phyloP scores from a whole-genome alignment of 2,113 vertebrate species.

The Nycticorax nycticorax region DNA sequence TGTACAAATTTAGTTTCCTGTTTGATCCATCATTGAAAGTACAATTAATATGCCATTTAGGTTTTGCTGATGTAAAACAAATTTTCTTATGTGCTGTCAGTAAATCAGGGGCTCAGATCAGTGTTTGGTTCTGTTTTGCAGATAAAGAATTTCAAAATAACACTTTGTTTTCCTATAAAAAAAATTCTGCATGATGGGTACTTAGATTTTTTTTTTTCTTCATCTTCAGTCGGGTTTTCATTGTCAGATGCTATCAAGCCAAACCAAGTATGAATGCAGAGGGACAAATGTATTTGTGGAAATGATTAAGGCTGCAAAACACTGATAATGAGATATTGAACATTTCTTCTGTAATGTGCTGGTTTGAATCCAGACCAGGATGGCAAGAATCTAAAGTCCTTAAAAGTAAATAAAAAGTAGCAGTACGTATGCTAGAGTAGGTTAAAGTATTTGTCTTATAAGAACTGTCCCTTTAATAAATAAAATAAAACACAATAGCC shows the following conservation, averaged over 20 bases:
- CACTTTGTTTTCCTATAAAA: neutral
- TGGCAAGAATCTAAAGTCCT: neutral
- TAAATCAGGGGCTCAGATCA: neutral
- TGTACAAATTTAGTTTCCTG: neutral
- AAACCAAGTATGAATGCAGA: neutral
- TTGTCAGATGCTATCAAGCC: neutral
- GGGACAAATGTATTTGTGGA: neutral
- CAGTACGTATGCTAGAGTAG: neutral
- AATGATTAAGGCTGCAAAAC: neutral
- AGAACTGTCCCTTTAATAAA: neutral
- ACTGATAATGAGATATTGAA: constrained; percentile 5
- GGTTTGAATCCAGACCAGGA: neutral
- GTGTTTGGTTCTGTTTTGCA: neutral
- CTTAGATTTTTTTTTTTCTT: neutral
- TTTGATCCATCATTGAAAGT: neutral
- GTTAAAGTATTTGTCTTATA: neutral
- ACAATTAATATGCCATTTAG: neutral
- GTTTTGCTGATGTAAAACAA: neutral
- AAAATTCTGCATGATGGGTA: neutral
- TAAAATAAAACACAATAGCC: neutral
- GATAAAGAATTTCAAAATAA: neutral
- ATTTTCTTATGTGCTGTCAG: neutral
- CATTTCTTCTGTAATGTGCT: neutral
- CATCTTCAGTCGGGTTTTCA: neutral
- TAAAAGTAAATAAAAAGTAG: neutral